A percentile compares a stretch with the other conserved stretches of the same genome.
phyloP scores from a whole-genome alignment of 2,888 invertebrate species.

The Epirrhoe alternata region DNA sequence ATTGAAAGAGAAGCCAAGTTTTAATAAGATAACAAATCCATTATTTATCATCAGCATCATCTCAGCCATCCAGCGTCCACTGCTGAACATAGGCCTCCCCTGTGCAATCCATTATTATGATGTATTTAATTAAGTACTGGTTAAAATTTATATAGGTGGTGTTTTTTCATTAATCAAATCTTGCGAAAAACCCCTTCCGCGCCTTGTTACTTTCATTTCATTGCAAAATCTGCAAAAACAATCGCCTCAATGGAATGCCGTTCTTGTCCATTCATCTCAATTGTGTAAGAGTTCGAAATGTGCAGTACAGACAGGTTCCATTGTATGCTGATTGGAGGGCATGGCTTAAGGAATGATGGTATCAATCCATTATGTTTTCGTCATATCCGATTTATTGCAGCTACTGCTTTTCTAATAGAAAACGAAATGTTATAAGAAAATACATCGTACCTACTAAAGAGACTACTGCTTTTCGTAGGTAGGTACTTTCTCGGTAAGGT shows the following conservation, averaged over 20 bases:
- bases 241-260: constrained; percentile 16
- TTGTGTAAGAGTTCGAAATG: constrained; percentile 15
- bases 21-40: background rate
- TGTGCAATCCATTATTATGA: too few species aligned
- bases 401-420: too few species aligned
- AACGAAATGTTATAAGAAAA: too few species aligned
- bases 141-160: too few species aligned
- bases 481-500: too few species aligned
- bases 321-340: constrained; percentile 19
- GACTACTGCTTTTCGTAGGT: too few species aligned
- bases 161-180: too few species aligned
- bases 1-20: background rate
- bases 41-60: too few species aligned
- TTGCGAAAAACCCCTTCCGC: background rate
- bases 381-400: background rate
- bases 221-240: constrained; percentile 14
- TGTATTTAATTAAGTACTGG: too few species aligned
- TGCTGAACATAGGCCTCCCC: too few species aligned
- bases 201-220: constrained; percentile 17
- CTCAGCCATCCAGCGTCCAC: too few species aligned
- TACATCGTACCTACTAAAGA: too few species aligned
- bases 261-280: constrained; percentile 18
- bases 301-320: constrained; percentile 12
- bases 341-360: background rate
- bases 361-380: background rate